A percentile compares a stretch with the other conserved stretches of the same genome.
phyloP scores from a whole-genome alignment of 2,797 vertebrate genomes.

The Sebastes miniatus region DNA sequence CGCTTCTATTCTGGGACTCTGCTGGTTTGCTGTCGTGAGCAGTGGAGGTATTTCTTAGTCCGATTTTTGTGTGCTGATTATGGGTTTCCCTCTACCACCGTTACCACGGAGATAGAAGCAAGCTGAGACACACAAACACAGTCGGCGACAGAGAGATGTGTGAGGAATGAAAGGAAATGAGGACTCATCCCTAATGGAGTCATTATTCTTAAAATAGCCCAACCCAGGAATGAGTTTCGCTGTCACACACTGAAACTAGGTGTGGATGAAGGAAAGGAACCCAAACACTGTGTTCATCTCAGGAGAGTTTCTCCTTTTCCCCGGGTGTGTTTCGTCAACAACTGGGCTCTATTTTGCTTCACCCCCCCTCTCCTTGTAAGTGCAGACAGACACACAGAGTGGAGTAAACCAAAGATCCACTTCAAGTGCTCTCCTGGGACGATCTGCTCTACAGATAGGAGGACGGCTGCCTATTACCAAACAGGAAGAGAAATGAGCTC shows the following conservation, averaged over 20 bases:
- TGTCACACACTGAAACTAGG: constrained; percentile 38
- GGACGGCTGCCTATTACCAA: neutral
- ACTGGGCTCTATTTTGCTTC: neutral
- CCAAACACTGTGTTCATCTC: constrained; percentile 4
- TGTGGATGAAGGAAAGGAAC: constrained; percentile 23
- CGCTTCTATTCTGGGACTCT: constrained; percentile 42
- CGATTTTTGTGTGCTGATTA: constrained; percentile 64
- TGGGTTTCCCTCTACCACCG: constrained; percentile 63
- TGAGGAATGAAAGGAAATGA: constrained; percentile 67
- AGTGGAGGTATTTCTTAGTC: constrained; percentile 54
- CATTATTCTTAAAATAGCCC: constrained; percentile 58
- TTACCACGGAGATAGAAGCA: constrained; percentile 66
- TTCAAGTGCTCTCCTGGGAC: constrained; percentile 19
- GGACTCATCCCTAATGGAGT: constrained; percentile 63
- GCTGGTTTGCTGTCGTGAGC: constrained; percentile 37
- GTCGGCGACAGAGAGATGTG: constrained; percentile 34
- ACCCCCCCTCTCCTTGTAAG: neutral
- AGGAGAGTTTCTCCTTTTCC: constrained; percentile 5
- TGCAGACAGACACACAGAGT: constrained; percentile 16
- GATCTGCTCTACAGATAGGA: constrained; percentile 15
- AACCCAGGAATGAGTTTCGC: neutral
- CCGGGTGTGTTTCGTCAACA: constrained; percentile 9
- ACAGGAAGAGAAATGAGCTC: constrained; percentile 34
- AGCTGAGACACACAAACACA: constrained; percentile 67
- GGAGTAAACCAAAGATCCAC: neutral